These are phyloP conservation scores for Phrynocephalus guinanensis DNA, from an alignment of 2,797 vertebrate species.

Conservation along the genomic window DNA sequence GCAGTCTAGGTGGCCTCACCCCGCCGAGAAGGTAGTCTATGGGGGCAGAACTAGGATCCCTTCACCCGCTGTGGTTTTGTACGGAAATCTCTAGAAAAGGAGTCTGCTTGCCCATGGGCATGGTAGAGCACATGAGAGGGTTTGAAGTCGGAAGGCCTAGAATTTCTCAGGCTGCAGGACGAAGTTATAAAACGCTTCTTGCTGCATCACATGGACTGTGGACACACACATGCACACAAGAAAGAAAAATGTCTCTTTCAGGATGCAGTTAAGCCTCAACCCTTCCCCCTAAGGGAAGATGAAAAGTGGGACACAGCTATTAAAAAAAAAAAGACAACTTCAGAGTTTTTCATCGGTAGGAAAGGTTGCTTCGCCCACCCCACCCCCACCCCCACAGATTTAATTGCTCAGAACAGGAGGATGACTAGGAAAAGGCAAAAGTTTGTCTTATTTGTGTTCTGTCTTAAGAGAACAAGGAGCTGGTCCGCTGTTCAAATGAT, in stretches of 20 bases:
- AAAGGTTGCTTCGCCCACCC: no score
- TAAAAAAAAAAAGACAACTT: not conserved
- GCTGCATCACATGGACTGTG: not conserved
- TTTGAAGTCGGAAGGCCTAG: not conserved
- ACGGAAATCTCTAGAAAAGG: not conserved
- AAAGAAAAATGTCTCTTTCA: conserved; percentile 32
- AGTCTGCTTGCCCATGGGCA: not conserved
- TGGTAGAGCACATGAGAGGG: not conserved
- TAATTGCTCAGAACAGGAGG: not conserved
- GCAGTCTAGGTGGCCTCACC: no score
- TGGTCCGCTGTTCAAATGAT: no score
- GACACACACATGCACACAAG: not conserved
- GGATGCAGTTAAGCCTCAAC: conserved; percentile 29
- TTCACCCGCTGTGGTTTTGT: not conserved
- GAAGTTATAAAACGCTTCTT: conserved; percentile 33
- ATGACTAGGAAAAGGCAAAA: not conserved
- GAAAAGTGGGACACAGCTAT: conserved; percentile 27
- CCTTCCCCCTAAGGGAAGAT: conserved; percentile 14
- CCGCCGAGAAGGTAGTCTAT: no score
- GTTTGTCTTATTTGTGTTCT: not conserved
- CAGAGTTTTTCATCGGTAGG: not conserved
- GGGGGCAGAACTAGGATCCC: not conserved
- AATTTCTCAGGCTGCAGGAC: conserved; percentile 28
- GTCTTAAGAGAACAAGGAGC: not conserved
- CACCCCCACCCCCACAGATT: no score